Base-by-base conservation (phyloP, 2,888 invertebrate genomes). In the Erebia epiphron region DNA sequence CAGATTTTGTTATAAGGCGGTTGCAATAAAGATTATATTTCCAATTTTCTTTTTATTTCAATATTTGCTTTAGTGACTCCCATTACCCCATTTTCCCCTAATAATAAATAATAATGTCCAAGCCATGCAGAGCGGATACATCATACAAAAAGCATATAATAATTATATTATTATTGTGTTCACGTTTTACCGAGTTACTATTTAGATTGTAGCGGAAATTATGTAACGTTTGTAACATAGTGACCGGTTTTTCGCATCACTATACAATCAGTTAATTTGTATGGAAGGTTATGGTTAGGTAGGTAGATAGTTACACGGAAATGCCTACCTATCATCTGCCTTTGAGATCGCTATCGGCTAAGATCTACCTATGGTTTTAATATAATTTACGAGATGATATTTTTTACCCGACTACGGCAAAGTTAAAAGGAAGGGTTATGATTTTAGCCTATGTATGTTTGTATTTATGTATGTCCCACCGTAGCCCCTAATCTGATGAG, bases 271-370 rank as follows among this genome's bases (percentile, higher is more conserved):
- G 41, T 41, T 41, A n/a, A 60, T 18, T n/a, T 58, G 41, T 60
- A 60, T 16, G 60, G 60, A 41, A 60, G 60, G 60, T 60, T 60
- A 60, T 60, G 60, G 41, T 60, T 41, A 43, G 0, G 41, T 60
- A 43, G 3, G 16, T 16, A 18, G n/a, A 41, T 16, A 41, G n/a
- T 16, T 16, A 41, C 9, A 58, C 0, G n/a, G 41, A 41, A 58
- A 58, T 58, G 35, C 26, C 35, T 57, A 58, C 35, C 2, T 14
- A 58, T 58, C 9, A 52, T 9, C 10, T 54, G 16, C 54, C 10
- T 58, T n/a, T 2, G 9, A 35, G 26, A 26, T 26, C 26, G 26
- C 26, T 26, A 26, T 26, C 26, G 26, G 26, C 26, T n/a, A n/a
- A n/a, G n/a, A n/a, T n/a, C n/a, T n/a, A n/a, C n/a, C n/a, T n/a